phyloP scores from a whole-genome alignment of 2,113 vertebrate genomes.

The Blennius ocellaris region DNA sequence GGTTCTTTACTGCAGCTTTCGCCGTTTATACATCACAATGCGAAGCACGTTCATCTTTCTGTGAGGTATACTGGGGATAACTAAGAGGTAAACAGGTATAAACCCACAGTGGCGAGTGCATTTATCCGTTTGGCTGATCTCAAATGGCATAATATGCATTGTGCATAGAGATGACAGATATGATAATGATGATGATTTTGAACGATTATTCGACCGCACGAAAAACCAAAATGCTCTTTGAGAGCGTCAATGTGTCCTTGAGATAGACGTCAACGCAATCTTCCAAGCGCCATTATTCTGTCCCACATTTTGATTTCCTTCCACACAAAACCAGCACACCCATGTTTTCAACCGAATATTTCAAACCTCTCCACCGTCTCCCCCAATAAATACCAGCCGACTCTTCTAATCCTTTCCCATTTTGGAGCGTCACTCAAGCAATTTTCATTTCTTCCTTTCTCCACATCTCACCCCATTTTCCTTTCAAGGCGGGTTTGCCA shows the following conservation, averaged over 20 bases:
- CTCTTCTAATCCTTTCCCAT: slow-evolving; percentile 25
- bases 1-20: slow-evolving; percentile 31
- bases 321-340: neutral
- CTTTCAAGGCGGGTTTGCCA: slow-evolving; percentile 13
- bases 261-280: neutral
- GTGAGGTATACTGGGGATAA: neutral
- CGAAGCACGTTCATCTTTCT: slow-evolving; percentile 15
- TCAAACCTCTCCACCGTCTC: neutral
- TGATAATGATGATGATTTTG: neutral
- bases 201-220: neutral
- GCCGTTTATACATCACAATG: slow-evolving; percentile 13
- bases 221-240: neutral
- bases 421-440: slow-evolving; percentile 41
- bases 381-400: neutral
- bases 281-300: slow-evolving; percentile 2
- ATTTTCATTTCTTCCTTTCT: slow-evolving; percentile 44
- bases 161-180: neutral
- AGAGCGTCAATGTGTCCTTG: neutral
- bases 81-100: slow-evolving; percentile 1
- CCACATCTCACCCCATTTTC: slow-evolving; percentile 37
- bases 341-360: neutral
- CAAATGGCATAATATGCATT: neutral
- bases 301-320: neutral
- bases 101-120: neutral
- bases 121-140: neutral